Conservation (phyloP, 2,888 invertebrate genomes). For the Drosophila mayaguana region DNA sequence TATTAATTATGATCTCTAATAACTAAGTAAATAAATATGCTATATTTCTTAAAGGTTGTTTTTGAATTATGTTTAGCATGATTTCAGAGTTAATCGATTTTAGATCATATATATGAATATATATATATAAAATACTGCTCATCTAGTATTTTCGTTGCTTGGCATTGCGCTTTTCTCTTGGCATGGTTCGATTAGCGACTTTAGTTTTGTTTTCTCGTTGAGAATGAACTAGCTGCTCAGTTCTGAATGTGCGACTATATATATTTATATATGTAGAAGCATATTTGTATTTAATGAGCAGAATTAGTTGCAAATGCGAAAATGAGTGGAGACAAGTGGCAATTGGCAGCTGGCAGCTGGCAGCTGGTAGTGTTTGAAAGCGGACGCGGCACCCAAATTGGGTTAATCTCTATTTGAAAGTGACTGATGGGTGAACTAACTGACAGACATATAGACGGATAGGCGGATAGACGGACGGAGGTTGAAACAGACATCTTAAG, state of each 20-base stretch:
- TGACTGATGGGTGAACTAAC: constrained; percentile 33
- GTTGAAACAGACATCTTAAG: constrained; percentile 3
- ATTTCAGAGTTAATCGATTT: background rate
- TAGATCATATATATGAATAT: background rate
- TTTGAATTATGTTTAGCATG: too few relatives aligned
- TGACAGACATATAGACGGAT: constrained; percentile 12
- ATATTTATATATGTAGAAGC: background rate
- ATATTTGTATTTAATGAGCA: constrained; percentile 54
- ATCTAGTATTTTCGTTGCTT: background rate
- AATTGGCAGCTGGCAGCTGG: constrained; percentile 14
- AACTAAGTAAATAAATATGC: too few relatives aligned
- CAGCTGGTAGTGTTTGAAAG: constrained; percentile 42
- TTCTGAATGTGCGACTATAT: constrained; percentile 13
- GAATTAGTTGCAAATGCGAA: constrained; percentile 52
- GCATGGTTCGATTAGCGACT: constrained; percentile 60
- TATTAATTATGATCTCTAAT: too few relatives aligned
- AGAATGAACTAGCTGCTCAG: constrained; percentile 18
- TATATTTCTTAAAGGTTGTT: too few relatives aligned
- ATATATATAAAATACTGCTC: too few relatives aligned
- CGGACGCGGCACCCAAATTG: constrained; percentile 57
- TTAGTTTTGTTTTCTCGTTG: constrained; percentile 33
- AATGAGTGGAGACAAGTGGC: constrained; percentile 29
- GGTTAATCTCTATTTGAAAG: constrained; percentile 78
- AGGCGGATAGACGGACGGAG: constrained; percentile 8
- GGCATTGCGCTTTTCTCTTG: constrained; percentile 58